These are phyloP conservation scores for Drosophila cardini DNA, from an alignment of 1,140 invertebrate genomes.

Conservation along the genomic window DNA sequence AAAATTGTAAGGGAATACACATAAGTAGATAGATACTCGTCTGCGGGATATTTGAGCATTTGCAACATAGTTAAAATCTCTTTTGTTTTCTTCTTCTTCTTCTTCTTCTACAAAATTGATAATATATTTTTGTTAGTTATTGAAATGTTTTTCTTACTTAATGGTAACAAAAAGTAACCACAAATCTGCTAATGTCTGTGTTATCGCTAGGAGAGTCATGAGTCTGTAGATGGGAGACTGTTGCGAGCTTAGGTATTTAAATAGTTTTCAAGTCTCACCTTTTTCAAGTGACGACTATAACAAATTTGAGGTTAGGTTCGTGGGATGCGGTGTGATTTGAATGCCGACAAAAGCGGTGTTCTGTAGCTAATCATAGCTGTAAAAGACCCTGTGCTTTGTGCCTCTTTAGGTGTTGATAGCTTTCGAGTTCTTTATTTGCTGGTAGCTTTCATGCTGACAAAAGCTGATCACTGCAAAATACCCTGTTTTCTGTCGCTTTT, in stretches of 20 bases:
- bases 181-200: slow-evolving; percentile 4
- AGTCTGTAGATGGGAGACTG: slow-evolving; percentile 11
- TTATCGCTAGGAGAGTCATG: not conserved
- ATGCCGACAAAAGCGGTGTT: slow-evolving; percentile 5
- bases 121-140: slow-evolving; percentile 20
- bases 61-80: slow-evolving; percentile 15
- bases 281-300: slow-evolving; percentile 1
- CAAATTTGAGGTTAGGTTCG: not conserved
- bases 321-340: not conserved
- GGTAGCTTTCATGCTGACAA: too few relatives aligned
- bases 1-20: slow-evolving; percentile 9
- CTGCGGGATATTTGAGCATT: slow-evolving; percentile 29
- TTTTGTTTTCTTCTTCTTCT: not conserved
- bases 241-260: slow-evolving; percentile 1
- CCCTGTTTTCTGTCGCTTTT: too few relatives aligned
- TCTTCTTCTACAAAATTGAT: not conserved
- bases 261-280: not conserved
- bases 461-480: too few relatives aligned
- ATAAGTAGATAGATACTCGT: slow-evolving; percentile 22
- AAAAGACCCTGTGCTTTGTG: too few relatives aligned
- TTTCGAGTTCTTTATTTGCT: too few relatives aligned
- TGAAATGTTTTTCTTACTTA: slow-evolving; percentile 13
- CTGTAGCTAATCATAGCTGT: not conserved
- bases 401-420: not conserved
- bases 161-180: not conserved